A percentile compares a stretch with the other conserved stretches of the same genome.
These are phyloP conservation scores for Acridotheres tristis DNA, from an alignment of 2,797 vertebrate genomes.

Conservation along the genomic window DNA sequence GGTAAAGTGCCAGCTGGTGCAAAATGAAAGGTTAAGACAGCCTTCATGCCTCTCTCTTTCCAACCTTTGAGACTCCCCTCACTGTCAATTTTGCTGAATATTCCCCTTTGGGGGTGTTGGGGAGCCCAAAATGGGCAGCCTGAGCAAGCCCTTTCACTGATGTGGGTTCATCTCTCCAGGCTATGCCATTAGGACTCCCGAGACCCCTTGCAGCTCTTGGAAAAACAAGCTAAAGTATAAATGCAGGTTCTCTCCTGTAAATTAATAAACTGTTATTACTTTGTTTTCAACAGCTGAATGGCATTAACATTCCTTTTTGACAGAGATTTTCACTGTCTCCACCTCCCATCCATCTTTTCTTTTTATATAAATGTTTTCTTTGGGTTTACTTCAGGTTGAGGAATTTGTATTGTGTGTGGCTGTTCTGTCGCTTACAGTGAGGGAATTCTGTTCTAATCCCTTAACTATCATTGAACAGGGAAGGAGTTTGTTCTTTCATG, in stretches of 20 bases:
- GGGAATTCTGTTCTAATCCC: background rate
- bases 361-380: background rate
- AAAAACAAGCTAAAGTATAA: background rate
- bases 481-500: constrained; percentile 38
- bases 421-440: background rate
- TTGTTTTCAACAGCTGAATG: background rate
- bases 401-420: background rate
- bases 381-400: background rate
- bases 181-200: accelerated
- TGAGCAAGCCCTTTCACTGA: background rate
- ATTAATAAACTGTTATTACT: background rate
- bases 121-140: background rate
- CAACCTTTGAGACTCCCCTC: background rate
- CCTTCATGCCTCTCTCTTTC: background rate
- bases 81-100: background rate
- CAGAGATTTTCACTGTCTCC: background rate
- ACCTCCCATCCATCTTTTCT: background rate
- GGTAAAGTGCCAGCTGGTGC: background rate
- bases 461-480: background rate
- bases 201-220: background rate
- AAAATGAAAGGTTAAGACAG: background rate
- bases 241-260: background rate
- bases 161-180: background rate
- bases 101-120: background rate
- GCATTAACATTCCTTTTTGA: background rate